Percentiles rank a stretch among this genome's conserved stretches.
Conservation (phyloP, 2,797 vertebrate species). For the Sternarchorhynchus goeldii region DNA sequence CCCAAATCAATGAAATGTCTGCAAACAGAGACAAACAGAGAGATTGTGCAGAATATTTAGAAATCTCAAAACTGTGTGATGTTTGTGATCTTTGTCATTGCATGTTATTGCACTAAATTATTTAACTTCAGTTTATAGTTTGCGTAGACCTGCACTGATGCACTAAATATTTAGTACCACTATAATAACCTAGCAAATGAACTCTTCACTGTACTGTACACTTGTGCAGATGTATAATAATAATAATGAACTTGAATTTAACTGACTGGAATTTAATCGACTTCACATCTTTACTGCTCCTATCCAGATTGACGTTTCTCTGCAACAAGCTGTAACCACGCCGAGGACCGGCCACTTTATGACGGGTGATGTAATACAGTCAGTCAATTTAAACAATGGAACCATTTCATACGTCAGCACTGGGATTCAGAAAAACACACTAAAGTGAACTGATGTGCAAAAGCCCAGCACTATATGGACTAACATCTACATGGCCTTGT, state of each 20-base stretch:
- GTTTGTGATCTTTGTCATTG: not conserved
- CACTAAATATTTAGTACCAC: no score
- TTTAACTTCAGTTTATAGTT: no score
- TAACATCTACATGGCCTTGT: no score
- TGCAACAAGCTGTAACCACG: not conserved
- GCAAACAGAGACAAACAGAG: slow-evolving; percentile 51
- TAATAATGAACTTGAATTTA: not conserved
- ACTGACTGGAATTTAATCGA: not conserved
- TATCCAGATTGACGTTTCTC: not conserved
- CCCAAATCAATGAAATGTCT: slow-evolving; percentile 87
- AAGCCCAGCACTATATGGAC: no score
- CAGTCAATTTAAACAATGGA: not conserved
- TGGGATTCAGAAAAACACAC: no score
- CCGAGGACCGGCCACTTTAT: not conserved
- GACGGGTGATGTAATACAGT: not conserved
- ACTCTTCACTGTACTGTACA: not conserved
- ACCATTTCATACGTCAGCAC: slow-evolving; percentile 1
- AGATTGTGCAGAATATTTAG: no score
- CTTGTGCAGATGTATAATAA: not conserved
- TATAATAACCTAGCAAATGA: no score
- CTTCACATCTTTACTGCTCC: not conserved
- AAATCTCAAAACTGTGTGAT: not conserved
- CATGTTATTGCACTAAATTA: no score
- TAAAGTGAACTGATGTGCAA: no score
- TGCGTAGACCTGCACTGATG: no score